Conservation (phyloP, 1,140 invertebrate species). For the Scylla paramamosain region DNA sequence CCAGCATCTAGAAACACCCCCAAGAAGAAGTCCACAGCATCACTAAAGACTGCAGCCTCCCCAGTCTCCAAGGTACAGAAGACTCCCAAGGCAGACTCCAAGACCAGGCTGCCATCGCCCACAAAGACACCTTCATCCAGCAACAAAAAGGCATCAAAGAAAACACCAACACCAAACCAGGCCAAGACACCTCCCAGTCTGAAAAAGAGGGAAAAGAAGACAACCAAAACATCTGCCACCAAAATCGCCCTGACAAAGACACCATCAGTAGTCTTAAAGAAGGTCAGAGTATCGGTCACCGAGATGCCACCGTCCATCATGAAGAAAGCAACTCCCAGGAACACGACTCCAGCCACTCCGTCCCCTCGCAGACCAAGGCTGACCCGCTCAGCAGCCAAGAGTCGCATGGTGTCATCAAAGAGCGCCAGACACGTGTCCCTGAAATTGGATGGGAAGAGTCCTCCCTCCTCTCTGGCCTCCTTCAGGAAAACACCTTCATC, state of each 20-base stretch:
- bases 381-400: neutral
- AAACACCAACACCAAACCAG: neutral
- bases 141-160: neutral
- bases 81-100: neutral
- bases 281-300: neutral
- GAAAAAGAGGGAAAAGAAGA: too few relatives aligned
- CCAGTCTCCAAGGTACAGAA: neutral
- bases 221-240: too few relatives aligned
- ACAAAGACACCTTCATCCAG: neutral
- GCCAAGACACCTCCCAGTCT: too few relatives aligned
- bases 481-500: neutral
- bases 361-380: neutral
- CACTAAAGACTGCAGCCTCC: neutral
- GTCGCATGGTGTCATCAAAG: neutral
- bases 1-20: too few relatives aligned
- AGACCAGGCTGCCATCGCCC: neutral
- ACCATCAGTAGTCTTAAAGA: neutral
- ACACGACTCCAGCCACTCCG: neutral
- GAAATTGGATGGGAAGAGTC: neutral
- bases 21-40: neutral
- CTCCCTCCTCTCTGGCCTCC: neutral
- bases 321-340: neutral
- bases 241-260: too few relatives aligned
- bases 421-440: neutral
- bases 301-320: too few relatives aligned